Base-by-base conservation (phyloP, 2,888 invertebrate genomes). In the Torymus auratus region DNA sequence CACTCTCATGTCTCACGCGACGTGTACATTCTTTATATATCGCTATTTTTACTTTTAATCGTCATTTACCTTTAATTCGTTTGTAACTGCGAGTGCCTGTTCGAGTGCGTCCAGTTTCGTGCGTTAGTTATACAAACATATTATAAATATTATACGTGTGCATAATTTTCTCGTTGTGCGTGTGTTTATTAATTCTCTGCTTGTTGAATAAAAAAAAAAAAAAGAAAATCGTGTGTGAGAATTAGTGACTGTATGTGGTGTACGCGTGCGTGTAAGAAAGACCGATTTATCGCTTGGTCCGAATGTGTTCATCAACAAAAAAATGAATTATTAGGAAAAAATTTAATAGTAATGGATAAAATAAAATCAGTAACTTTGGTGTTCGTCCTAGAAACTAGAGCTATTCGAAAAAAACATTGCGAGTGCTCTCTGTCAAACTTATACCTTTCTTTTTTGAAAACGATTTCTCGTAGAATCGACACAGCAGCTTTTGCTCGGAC, bases 301-400 rank as follows among this genome's bases (percentile, higher is more conserved):
- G 75, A 79, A 78, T 78, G 82, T 82, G 77, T 82, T 80, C 76
- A 73, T 75, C 61, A 58, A 65, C 41, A 73, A 80, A 79, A 71
- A 60, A 76, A 28, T 7, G 50, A 14, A 77, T 55, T 80, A 71
- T 67, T 73, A 77, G 20, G 7, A 41, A 61, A 62, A 73, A 77
- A 65, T 80, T 60, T 82, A 77, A 77, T 70, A 73, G 65, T 76
- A 76, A 64, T 79, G 74, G 62, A 72, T 75, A 62, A 67, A 58
- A 52, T 53, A 53, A 73, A 56, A 61, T 41, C 50, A 61, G 55
- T 78, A 87, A 86, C 87, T 86, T 86, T 83, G 85, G 84, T 86
- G 84, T 86, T 86, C 85, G 83, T 85, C 72, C 79, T 85, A 85
- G 83, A 82, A 82, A 84, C 75, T 79, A 82, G 82, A 79, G 65